Evolutionary conservation across 1,140 invertebrate species (phyloP).

Genomic region (Brachionus sp.): DNA sequence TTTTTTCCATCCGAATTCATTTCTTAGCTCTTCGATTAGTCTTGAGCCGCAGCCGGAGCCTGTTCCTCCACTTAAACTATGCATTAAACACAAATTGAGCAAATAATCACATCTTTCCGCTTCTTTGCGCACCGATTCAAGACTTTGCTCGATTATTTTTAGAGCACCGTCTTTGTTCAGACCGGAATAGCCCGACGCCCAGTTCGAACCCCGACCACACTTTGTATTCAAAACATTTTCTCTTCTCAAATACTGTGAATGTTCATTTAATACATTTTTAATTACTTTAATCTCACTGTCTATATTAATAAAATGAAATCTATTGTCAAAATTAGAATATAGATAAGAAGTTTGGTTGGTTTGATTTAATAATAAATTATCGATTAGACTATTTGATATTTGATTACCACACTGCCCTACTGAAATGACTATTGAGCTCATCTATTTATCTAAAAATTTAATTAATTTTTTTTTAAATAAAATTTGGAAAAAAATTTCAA

Average conservation of each 20-base stretch:
- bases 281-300: slow-evolving; percentile 48
- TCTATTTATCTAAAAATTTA: neutral
- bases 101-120: slow-evolving; percentile 68
- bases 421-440: slow-evolving; percentile 52
- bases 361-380: slow-evolving; percentile 67
- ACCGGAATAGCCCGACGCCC: slow-evolving; percentile 66
- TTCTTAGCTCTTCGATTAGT: slow-evolving; percentile 57
- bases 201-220: slow-evolving; percentile 70
- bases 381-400: slow-evolving; percentile 67
- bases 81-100: slow-evolving; percentile 67
- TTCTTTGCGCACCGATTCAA: slow-evolving; percentile 59
- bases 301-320: slow-evolving; percentile 54
- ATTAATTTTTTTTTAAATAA: neutral
- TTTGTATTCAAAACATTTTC: slow-evolving; percentile 66
- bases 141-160: slow-evolving; percentile 62
- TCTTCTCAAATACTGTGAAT: slow-evolving; percentile 66
- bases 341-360: slow-evolving; percentile 62
- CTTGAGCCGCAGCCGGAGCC: slow-evolving; percentile 65
- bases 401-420: slow-evolving; percentile 74
- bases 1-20: slow-evolving; percentile 22
- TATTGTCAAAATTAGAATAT: slow-evolving; percentile 57
- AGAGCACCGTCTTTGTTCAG: slow-evolving; percentile 64
- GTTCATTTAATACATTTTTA: slow-evolving; percentile 69
- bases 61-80: slow-evolving; percentile 63
- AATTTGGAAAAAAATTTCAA: neutral